Evolutionary conservation across 1,140 invertebrate species (phyloP).

Genomic region (Rhysida immarginata): DNA sequence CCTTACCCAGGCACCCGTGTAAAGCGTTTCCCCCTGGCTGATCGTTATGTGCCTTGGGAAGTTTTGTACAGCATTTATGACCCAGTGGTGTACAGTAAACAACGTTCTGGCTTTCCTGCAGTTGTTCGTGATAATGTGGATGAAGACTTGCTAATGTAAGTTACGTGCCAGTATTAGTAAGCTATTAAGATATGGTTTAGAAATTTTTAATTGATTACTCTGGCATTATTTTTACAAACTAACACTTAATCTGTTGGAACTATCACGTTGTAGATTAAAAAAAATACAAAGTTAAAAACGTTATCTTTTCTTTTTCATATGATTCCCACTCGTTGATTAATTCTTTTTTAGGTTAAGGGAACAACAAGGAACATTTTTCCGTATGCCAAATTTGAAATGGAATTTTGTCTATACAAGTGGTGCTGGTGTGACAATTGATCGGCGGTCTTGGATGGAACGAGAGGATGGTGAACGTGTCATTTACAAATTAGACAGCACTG

Average conservation of each 20-base stretch:
- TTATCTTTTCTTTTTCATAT: too few species aligned
- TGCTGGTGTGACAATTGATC: slow-evolving; percentile 20
- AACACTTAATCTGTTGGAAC: too few species aligned
- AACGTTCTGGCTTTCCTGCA: slow-evolving; percentile 21
- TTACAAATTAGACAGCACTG: slow-evolving; percentile 20
- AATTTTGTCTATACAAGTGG: slow-evolving; percentile 20
- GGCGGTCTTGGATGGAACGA: slow-evolving; percentile 18
- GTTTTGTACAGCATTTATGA: slow-evolving; percentile 30
- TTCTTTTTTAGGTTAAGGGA: slow-evolving; percentile 1
- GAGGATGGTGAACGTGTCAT: slow-evolving; percentile 12
- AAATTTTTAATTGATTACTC: too few species aligned
- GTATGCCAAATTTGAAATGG: slow-evolving; percentile 17
- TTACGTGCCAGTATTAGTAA: too few species aligned
- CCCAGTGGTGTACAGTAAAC: slow-evolving; percentile 26
- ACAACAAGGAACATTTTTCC: not conserved
- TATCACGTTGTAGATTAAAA: too few species aligned
- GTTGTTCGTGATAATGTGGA: slow-evolving; percentile 26
- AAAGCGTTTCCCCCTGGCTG: slow-evolving; percentile 32
- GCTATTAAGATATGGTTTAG: too few species aligned
- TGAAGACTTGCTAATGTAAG: slow-evolving; percentile 29
- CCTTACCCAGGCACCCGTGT: slow-evolving; percentile 32
- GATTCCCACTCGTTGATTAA: too few species aligned
- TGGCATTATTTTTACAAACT: too few species aligned
- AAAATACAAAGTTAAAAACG: too few species aligned
- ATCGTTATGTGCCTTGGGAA: slow-evolving; percentile 34